Evolutionary conservation across 92 coral and sea anemone genomes (phyloP), one percentile per base, ranked within the genome.

Genomic region (Palythoa grandiflora): DNA sequence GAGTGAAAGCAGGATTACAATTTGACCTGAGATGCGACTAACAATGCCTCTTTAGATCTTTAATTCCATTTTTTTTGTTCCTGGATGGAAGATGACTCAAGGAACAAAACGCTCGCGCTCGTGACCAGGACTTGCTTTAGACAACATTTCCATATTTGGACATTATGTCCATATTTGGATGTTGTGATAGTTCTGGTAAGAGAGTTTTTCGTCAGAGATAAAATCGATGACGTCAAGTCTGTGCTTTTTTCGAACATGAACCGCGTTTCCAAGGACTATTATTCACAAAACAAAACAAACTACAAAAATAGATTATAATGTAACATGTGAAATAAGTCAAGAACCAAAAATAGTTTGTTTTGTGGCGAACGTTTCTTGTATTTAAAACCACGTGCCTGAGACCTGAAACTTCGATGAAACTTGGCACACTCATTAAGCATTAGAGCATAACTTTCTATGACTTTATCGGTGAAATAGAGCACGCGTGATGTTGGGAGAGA

Each of bases 71-170:
- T 20, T 66, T 11, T 52, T 20, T 4, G 38, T 68, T 77, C 83
- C 68, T 20, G 47, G 38, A 47, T 39, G 40, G 86, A 15, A 66
- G 40, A 52, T 63, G 86, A 81, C 61, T 65, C 59, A 66, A 71
- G 48, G 20, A 65, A 51, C 84, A 63, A 39, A 79, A 61, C 84
- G 28, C 73, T 47, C 37, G 35, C 40, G 48, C 86, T 81, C 86
- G 75, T 81, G 86, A 81, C 86, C 86, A 81, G 75, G 75, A 47
- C 75, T 81, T 36, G 21, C 61, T 38, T 71, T 60, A 14, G 44
- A 47, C 76, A 16, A 12, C 12, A 65, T n/a, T 48, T 55, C 53
- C 83, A 55, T 28, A 78, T 78, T 78, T 78, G 83, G 68, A 28
- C 6, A 37, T 5, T 78, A 57, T 54, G 16, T 0, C 86, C 73